Conservation (phyloP, 2,888 invertebrate genomes). For the Cheilosia pagana region DNA sequence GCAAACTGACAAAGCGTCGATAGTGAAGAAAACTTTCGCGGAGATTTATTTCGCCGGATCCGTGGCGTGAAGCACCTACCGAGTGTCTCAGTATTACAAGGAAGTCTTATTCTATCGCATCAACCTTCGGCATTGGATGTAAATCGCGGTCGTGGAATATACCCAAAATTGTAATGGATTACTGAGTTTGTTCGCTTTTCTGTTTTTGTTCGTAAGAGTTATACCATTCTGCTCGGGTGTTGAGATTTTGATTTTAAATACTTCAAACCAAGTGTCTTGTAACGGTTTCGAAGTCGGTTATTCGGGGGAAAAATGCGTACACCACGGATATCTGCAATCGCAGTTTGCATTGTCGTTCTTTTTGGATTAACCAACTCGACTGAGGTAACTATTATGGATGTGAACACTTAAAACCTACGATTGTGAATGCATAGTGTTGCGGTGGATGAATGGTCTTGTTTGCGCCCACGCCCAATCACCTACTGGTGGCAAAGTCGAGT, state of each 20-base stretch:
- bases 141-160: slow-evolving; percentile 13
- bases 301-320: slow-evolving; percentile 28
- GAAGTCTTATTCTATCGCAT: slow-evolving; percentile 60
- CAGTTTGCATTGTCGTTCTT: slow-evolving; percentile 31
- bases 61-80: slow-evolving; percentile 51
- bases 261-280: slow-evolving; percentile 14
- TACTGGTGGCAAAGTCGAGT: not conserved
- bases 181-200: slow-evolving; percentile 18
- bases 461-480: not conserved
- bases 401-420: not conserved
- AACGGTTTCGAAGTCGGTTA: slow-evolving; percentile 1
- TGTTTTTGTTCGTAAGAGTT: not conserved
- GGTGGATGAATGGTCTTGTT: not conserved
- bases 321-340: slow-evolving; percentile 19
- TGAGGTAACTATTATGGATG: slow-evolving; percentile 38
- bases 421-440: not conserved
- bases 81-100: slow-evolving; percentile 37
- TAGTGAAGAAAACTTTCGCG: slow-evolving; percentile 59
- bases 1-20: slow-evolving; percentile 14
- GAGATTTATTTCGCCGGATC: slow-evolving; percentile 55
- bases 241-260: not conserved
- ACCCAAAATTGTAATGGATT: slow-evolving; percentile 22
- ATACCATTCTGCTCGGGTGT: not conserved
- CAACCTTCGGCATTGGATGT: slow-evolving; percentile 48
- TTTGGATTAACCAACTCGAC: slow-evolving; percentile 34